Percentiles rank a stretch among this genome's conserved stretches.
phyloP scores from a whole-genome alignment of 2,888 invertebrate species.

The Furcula furcula region DNA sequence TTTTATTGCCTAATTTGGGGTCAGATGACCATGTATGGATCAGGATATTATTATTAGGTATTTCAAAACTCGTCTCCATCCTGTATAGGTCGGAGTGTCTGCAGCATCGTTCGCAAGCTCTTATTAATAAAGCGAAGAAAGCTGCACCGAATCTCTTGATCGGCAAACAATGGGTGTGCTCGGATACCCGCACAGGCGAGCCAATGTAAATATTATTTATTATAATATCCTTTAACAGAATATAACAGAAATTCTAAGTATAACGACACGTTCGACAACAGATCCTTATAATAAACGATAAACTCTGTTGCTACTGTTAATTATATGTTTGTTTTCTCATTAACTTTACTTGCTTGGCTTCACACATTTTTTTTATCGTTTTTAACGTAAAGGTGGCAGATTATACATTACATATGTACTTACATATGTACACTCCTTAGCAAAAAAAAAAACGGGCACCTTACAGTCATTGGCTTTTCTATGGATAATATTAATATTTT shows the following conservation, averaged over 20 bases:
- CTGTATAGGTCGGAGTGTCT: constrained; percentile 46
- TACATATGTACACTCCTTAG: too few species aligned
- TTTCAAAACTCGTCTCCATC: constrained; percentile 27
- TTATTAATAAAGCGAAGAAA: constrained; percentile 79
- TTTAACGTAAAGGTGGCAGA: too few species aligned
- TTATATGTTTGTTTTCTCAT: too few species aligned
- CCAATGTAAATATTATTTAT: constrained; percentile 45
- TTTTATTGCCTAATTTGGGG: too few species aligned
- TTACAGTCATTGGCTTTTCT: too few species aligned
- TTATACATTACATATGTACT: too few species aligned
- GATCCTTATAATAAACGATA: background rate
- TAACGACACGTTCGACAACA: background rate
- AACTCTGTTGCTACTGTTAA: background rate
- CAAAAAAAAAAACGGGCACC: too few species aligned
- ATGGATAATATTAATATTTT: too few species aligned
- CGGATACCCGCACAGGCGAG: constrained; percentile 42
- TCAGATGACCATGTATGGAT: too few species aligned
- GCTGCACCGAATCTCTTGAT: constrained; percentile 70
- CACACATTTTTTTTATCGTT: too few species aligned
- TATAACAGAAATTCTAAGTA: constrained; percentile 22
- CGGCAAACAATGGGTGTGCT: constrained; percentile 69
- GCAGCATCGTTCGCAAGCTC: constrained; percentile 67
- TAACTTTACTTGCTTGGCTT: too few species aligned
- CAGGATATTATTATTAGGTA: background rate
- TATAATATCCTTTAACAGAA: constrained; percentile 36